Percentiles rank a stretch among this genome's conserved stretches.
phyloP scores from a whole-genome alignment of 2,888 invertebrate species.

The Caenorhabditis zanzibari region DNA sequence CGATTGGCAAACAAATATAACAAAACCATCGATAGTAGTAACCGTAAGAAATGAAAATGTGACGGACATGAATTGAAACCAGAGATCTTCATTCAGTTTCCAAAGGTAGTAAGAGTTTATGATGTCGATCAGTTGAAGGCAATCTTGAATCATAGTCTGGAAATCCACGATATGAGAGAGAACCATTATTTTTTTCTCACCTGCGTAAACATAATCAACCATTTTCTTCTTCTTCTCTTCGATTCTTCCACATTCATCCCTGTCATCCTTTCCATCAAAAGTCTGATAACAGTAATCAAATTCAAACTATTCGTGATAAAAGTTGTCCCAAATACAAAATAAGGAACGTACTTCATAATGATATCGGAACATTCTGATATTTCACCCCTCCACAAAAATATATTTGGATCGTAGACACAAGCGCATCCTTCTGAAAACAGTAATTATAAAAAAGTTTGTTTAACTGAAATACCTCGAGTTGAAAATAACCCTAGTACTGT shows the following conservation, averaged over 20 bases:
- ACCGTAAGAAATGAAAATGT: slow-evolving; percentile 32
- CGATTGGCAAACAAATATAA: slow-evolving; percentile 32
- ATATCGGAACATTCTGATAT: slow-evolving; percentile 4
- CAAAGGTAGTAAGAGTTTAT: slow-evolving; percentile 26
- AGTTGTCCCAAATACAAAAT: slow-evolving; percentile 21
- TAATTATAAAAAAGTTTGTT: neutral
- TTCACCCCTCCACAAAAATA: slow-evolving; percentile 41
- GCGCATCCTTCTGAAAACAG: slow-evolving; percentile 26
- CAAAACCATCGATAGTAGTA: slow-evolving; percentile 31
- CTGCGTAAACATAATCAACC: slow-evolving; percentile 46
- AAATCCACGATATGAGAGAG: neutral
- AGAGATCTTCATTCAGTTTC: slow-evolving; percentile 25
- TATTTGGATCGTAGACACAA: slow-evolving; percentile 35
- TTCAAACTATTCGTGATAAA: slow-evolving; percentile 24
- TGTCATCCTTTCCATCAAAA: slow-evolving; percentile 31
- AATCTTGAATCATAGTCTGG: slow-evolving; percentile 51
- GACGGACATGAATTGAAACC: slow-evolving; percentile 51
- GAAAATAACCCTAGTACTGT: slow-evolving; percentile 6
- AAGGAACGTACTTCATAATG: neutral
- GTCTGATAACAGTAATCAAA: neutral
- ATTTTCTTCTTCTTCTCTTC: slow-evolving; percentile 24
- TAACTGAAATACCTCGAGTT: neutral
- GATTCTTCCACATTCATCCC: slow-evolving; percentile 30
- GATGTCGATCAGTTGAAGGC: slow-evolving; percentile 44
- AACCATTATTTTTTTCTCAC: neutral